These are phyloP conservation scores for Neofelis nebulosa DNA, from an alignment of 2,113 vertebrate genomes.

Conservation along the genomic window DNA sequence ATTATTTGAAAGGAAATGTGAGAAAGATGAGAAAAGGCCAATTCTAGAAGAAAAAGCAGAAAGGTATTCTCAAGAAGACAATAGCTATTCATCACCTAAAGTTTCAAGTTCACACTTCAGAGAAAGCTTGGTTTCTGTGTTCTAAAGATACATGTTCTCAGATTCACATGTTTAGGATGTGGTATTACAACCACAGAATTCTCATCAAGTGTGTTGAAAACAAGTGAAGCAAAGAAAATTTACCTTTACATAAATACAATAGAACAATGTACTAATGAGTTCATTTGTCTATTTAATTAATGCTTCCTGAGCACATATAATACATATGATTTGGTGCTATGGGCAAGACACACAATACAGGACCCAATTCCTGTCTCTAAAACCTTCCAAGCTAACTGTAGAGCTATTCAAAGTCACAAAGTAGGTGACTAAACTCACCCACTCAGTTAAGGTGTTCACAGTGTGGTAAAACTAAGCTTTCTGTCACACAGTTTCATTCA, in stretches of 20 bases:
- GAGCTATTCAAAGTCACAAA: slow-evolving; percentile 27
- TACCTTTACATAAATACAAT: background rate
- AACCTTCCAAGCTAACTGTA: slow-evolving; percentile 11
- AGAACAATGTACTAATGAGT: background rate
- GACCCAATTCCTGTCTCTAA: background rate
- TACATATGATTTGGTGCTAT: background rate
- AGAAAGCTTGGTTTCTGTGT: background rate
- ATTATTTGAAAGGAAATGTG: background rate
- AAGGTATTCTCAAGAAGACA: background rate
- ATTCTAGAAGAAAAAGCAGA: background rate
- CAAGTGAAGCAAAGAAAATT: background rate
- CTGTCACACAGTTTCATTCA: background rate
- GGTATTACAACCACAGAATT: background rate
- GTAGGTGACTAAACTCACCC: background rate
- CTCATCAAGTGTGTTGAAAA: slow-evolving; percentile 10
- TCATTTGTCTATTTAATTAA: background rate
- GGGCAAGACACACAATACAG: background rate
- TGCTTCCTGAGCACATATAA: slow-evolving; percentile 7
- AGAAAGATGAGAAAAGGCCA: slow-evolving; percentile 27
- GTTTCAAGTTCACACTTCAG: background rate
- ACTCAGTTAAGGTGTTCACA: background rate
- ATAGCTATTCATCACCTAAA: background rate
- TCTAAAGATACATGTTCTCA: slow-evolving; percentile 14
- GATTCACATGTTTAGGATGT: background rate
- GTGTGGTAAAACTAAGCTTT: background rate